Base-by-base conservation (phyloP, 37 sponge, comb jelly and placozoan genomes). In the Crambe crambe region DNA sequence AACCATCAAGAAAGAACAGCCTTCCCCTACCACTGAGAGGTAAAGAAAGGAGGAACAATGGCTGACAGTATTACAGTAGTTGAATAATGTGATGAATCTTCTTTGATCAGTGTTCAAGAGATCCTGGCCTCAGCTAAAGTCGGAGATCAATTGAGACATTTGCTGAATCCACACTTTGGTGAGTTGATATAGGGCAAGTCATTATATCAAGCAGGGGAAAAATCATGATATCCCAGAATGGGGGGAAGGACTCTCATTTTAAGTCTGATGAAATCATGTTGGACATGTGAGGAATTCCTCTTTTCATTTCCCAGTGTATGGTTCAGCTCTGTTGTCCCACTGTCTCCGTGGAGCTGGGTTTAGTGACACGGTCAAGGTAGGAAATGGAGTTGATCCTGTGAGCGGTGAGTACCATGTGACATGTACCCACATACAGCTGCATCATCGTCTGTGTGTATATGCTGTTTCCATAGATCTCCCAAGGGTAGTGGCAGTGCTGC, bases 151-250 rank as follows among this genome's bases (percentile, higher is more conserved):
- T 60, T 96, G 22, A 87, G 80, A 23, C 91, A 89, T 38, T 57
- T 79, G 5, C 77, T 96, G 30, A 94, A 85, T 29, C 92, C 92
- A 30, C 95, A 93, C 59, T 90, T 88, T 83, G 89, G 97, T 96
- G n/a, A 79, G 84, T 73, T 32, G 51, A 47, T 47, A 47, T 47
- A 47, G 51, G 51, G 51, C 12, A 12, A 47, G n/a, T n/a, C n/a
- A n/a, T n/a, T n/a, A n/a, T n/a, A n/a, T n/a, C 22, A 77, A 20
- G 56, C 56, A 54, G 56, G 56, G 56, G 56, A 54, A 54, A 18
- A 54, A 20, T 12, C 17, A 54, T 20, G 12, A 12, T 20, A 54
- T 54, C 17, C n/a, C n/a, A n/a, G n/a, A n/a, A n/a, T n/a, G n/a
- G n/a, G n/a, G n/a, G n/a, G n/a, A n/a, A n/a, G n/a, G n/a, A n/a